phyloP scores from a whole-genome alignment of 92 coral and sea anemone genomes.

The Palythoa caribaeorum region DNA sequence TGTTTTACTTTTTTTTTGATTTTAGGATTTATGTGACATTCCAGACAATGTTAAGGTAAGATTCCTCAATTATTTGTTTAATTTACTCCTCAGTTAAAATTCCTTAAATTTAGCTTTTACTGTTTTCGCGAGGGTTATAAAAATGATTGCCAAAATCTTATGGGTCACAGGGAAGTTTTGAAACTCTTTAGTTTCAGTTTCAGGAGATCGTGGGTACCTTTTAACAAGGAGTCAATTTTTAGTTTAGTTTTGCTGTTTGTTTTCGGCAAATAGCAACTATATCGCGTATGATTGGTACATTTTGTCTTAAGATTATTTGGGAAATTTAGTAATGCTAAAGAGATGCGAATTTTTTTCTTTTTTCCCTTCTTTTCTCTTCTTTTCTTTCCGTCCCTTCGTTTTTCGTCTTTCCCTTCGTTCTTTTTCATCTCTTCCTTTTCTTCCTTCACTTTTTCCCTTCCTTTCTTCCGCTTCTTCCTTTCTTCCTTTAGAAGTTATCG shows the following conservation, averaged over 20 bases:
- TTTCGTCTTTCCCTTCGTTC: not conserved
- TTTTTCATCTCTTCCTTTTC: not conserved
- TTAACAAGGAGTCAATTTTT: too few relatives aligned
- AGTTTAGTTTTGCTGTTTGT: too few relatives aligned
- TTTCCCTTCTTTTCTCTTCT: not conserved
- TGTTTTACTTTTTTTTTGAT: not conserved
- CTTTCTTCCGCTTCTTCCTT: too few relatives aligned
- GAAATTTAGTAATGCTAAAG: too few relatives aligned
- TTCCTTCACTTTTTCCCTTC: not conserved
- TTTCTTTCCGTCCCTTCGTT: not conserved
- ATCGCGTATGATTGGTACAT: too few relatives aligned
- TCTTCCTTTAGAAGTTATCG: not conserved
- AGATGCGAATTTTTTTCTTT: not conserved
- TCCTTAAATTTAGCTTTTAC: too few relatives aligned
- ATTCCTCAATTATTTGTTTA: not conserved
- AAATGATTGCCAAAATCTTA: not conserved
- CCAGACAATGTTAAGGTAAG: slow-evolving; percentile 90
- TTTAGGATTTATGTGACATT: slow-evolving; percentile 79
- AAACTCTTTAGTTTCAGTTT: too few relatives aligned
- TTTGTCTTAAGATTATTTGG: too few relatives aligned
- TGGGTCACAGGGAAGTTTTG: too few relatives aligned
- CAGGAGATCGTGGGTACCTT: too few relatives aligned
- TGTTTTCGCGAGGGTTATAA: not conserved
- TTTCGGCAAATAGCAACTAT: too few relatives aligned
- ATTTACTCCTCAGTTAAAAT: not conserved